Conservation (phyloP, 1,140 invertebrate species). For the Eumeta japonica region DNA sequence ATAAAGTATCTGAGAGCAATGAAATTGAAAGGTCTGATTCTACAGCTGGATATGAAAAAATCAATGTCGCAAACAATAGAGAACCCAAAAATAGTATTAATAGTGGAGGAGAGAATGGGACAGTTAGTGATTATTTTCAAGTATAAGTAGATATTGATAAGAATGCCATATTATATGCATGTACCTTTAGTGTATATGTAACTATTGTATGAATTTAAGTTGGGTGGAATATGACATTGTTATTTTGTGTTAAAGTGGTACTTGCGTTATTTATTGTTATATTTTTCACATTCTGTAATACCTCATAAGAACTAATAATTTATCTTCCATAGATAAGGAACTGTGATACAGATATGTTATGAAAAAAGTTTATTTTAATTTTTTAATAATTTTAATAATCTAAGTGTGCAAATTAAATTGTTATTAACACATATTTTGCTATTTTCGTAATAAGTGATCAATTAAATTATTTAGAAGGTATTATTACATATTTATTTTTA, state of each 20-base stretch:
- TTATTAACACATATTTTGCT: too few species aligned
- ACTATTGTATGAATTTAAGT: not conserved
- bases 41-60: constrained; percentile 52
- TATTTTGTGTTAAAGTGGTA: not conserved
- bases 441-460: too few species aligned
- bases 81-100: constrained; percentile 47
- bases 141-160: constrained; percentile 27
- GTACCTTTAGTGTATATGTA: not conserved
- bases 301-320: not conserved
- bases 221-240: not conserved
- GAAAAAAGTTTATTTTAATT: not conserved
- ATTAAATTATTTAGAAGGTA: too few species aligned
- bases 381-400: too few species aligned
- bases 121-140: constrained; percentile 56
- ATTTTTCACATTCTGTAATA: not conserved
- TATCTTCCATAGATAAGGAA: not conserved
- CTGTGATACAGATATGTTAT: constrained; percentile 1
- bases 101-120: constrained; percentile 35
- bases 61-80: constrained; percentile 33
- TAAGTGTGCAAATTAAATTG: too few species aligned
- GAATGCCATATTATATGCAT: not conserved
- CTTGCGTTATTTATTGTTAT: not conserved
- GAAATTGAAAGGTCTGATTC: constrained; percentile 45
- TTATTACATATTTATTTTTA: too few species aligned
- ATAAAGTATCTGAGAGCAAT: constrained; percentile 27